A percentile compares a stretch with the other conserved stretches of the same genome.
Conservation (phyloP, 1,140 invertebrate species). For the Platyura marginata region DNA sequence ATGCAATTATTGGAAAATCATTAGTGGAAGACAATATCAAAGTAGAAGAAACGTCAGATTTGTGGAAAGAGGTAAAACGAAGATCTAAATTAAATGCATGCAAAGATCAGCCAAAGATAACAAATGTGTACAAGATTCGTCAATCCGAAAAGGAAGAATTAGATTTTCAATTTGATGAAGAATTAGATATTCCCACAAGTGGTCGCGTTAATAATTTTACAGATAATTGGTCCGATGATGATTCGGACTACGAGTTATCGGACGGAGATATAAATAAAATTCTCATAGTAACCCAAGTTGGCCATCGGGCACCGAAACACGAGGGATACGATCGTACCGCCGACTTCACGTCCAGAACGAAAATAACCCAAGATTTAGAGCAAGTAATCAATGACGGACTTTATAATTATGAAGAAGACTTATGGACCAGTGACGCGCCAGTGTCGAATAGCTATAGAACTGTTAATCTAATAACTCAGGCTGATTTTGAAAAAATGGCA, state of each 20-base stretch:
- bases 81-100: slow-evolving; percentile 27
- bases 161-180: slow-evolving; percentile 95
- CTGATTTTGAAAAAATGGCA: slow-evolving; percentile 67
- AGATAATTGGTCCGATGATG: slow-evolving; percentile 49
- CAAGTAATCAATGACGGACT: slow-evolving; percentile 91
- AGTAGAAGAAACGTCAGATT: slow-evolving; percentile 10
- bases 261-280: slow-evolving; percentile 90
- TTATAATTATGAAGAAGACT: slow-evolving; percentile 82
- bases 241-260: slow-evolving; percentile 71
- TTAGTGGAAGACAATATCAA: not conserved
- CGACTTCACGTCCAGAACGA: slow-evolving; percentile 64
- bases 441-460: slow-evolving; percentile 52
- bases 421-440: slow-evolving; percentile 39
- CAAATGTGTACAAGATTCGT: slow-evolving; percentile 17
- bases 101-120: slow-evolving; percentile 12
- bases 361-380: slow-evolving; percentile 85
- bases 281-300: slow-evolving; percentile 84
- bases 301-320: slow-evolving; percentile 47
- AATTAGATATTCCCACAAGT: slow-evolving; percentile 52
- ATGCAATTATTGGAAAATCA: not conserved
- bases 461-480: slow-evolving; percentile 76
- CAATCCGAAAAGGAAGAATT: slow-evolving; percentile 62
- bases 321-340: slow-evolving; percentile 79
- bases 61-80: slow-evolving; percentile 33
- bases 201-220: slow-evolving; percentile 67